These are phyloP conservation scores for Leptinotarsa haldemani DNA, from an alignment of 2,888 invertebrate genomes.

Conservation along the genomic window DNA sequence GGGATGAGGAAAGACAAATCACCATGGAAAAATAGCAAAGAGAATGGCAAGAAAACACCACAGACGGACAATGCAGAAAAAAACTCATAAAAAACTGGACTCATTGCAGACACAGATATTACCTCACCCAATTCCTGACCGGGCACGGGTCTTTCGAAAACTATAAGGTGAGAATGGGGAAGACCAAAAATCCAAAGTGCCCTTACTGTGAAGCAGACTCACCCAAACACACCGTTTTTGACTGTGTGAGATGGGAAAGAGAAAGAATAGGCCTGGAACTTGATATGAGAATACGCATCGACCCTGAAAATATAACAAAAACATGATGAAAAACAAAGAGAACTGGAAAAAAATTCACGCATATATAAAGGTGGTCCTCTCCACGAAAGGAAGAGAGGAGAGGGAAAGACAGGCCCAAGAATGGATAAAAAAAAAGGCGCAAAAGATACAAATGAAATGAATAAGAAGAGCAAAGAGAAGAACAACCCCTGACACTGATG, in stretches of 20 bases:
- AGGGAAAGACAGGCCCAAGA: background rate
- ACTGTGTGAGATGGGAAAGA: no score
- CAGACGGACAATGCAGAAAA: background rate
- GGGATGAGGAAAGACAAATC: no score
- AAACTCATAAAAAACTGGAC: background rate
- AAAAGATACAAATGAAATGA: background rate
- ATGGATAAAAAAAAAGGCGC: background rate
- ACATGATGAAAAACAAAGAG: background rate
- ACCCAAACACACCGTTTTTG: no score
- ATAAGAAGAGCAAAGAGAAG: no score
- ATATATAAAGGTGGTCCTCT: background rate
- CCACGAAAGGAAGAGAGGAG: background rate
- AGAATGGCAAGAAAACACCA: no score
- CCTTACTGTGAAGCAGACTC: no score
- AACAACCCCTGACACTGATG: background rate
- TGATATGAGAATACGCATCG: no score
- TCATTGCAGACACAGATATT: background rate
- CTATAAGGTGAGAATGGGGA: background rate
- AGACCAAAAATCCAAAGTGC: background rate
- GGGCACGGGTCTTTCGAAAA: background rate
- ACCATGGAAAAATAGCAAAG: no score
- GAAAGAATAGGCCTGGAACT: no score
- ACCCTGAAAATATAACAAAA: no score
- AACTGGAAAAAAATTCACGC: background rate
- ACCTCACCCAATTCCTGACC: slow-evolving; percentile 8